phyloP scores from a whole-genome alignment of 2,888 invertebrate species.

The Phengaris alcon region DNA sequence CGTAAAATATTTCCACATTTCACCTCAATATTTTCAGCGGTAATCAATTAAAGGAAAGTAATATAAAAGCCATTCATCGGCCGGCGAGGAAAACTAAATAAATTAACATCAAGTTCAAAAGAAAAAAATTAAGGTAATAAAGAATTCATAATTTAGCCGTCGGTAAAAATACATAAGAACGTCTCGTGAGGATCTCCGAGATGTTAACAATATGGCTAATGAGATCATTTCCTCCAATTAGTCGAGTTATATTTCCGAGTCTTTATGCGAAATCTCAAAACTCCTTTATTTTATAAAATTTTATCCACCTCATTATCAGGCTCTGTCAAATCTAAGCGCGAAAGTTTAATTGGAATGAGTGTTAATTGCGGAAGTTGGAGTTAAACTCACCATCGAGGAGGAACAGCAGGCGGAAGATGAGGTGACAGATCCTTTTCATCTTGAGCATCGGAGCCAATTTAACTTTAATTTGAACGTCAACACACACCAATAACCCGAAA shows the following conservation, averaged over 20 bases:
- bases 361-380: neutral
- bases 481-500: constrained; percentile 32
- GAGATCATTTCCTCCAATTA: neutral
- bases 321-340: neutral
- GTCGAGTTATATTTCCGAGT: neutral
- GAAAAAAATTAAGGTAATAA: neutral
- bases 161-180: neutral
- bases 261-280: neutral
- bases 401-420: constrained; percentile 66
- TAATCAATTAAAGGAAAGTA: neutral
- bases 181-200: neutral
- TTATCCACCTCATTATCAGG: neutral
- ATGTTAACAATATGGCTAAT: neutral
- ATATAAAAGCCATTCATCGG: neutral
- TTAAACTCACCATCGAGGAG: constrained; percentile 61
- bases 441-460: constrained; percentile 51
- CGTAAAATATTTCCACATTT: constrained; percentile 11
- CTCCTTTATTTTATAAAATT: neutral
- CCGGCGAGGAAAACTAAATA: neutral
- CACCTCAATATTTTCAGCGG: constrained; percentile 7
- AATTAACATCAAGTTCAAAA: neutral
- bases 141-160: neutral
- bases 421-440: constrained; percentile 72
- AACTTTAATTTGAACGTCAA: constrained; percentile 27
- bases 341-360: constrained; percentile 4